Percentiles rank a stretch among this genome's conserved stretches.
These are phyloP conservation scores for Tribolium freemani DNA, from an alignment of 2,888 invertebrate genomes.

Conservation along the genomic window DNA sequence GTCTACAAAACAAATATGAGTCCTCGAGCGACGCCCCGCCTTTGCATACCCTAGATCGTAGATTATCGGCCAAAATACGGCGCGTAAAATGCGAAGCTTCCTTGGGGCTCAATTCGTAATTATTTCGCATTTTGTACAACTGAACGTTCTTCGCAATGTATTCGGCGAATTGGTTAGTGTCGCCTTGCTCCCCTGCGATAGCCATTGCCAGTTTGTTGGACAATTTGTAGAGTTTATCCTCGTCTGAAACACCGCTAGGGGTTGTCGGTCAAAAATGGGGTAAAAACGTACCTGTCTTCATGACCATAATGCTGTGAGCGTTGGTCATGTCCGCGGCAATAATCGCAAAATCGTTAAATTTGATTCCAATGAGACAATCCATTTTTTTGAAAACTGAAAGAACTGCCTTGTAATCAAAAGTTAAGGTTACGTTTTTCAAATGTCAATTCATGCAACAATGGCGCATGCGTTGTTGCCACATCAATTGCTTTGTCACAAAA, in stretches of 20 bases:
- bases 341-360: constrained; percentile 92
- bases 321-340: constrained; percentile 93
- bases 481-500: not conserved
- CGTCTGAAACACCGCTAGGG: constrained; percentile 74
- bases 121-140: constrained; percentile 98
- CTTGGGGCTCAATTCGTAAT: constrained; percentile 93
- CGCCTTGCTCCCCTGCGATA: constrained; percentile 95
- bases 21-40: not conserved
- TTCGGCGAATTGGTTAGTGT: constrained; percentile 97
- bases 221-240: constrained; percentile 93
- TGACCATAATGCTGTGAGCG: constrained; percentile 91
- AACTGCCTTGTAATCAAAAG: constrained; percentile 57
- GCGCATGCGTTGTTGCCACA: constrained; percentile 13
- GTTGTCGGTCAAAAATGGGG: not conserved
- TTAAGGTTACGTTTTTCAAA: constrained; percentile 38
- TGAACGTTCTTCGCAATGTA: constrained; percentile 98
- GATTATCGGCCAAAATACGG: constrained; percentile 91
- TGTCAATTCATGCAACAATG: constrained; percentile 27
- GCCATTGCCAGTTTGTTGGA: constrained; percentile 93
- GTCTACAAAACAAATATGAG: constrained; percentile 68
- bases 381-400: constrained; percentile 67
- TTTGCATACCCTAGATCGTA: constrained; percentile 79
- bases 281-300: constrained; percentile 86
- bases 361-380: constrained; percentile 94
- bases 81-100: constrained; percentile 96